phyloP scores from a whole-genome alignment of 2,113 vertebrate species.

The Orientallactaga bullata region DNA sequence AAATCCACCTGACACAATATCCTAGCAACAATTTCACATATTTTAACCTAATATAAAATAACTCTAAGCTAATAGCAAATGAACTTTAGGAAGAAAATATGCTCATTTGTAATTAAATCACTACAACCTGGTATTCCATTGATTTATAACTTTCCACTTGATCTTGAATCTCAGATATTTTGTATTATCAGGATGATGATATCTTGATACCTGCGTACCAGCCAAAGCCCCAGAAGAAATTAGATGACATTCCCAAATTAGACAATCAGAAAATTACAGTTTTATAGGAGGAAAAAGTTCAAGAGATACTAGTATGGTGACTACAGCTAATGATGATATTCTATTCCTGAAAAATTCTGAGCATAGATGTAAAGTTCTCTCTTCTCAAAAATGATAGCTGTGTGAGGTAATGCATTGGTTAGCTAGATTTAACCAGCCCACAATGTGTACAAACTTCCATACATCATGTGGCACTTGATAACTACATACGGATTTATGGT shows the following conservation, averaged over 20 bases:
- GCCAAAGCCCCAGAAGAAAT: background rate
- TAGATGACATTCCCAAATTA: background rate
- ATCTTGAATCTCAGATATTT: constrained; percentile 39
- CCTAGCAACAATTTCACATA: constrained; percentile 76
- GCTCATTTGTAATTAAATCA: constrained; percentile 42
- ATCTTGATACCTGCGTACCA: background rate
- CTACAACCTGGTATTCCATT: constrained; percentile 3
- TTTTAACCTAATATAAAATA: constrained; percentile 69
- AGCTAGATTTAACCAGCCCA: background rate
- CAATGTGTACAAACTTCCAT: background rate
- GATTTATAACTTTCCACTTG: constrained; percentile 49
- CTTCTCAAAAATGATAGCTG: too few relatives aligned
- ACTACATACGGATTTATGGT: background rate
- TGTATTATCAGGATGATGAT: constrained; percentile 9
- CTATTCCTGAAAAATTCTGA: background rate
- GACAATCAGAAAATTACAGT: constrained; percentile 6
- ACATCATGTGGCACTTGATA: background rate
- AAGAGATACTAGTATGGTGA: background rate
- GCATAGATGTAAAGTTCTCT: background rate
- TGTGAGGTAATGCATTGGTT: background rate
- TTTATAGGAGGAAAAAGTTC: background rate
- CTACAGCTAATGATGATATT: background rate
- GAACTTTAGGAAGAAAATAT: constrained; percentile 61
- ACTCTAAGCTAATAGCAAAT: constrained; percentile 50
- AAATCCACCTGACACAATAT: constrained; percentile 71